Evolutionary conservation across 2,113 vertebrate genomes (phyloP).

Genomic region (Rhinopomastus cyanomelas): DNA sequence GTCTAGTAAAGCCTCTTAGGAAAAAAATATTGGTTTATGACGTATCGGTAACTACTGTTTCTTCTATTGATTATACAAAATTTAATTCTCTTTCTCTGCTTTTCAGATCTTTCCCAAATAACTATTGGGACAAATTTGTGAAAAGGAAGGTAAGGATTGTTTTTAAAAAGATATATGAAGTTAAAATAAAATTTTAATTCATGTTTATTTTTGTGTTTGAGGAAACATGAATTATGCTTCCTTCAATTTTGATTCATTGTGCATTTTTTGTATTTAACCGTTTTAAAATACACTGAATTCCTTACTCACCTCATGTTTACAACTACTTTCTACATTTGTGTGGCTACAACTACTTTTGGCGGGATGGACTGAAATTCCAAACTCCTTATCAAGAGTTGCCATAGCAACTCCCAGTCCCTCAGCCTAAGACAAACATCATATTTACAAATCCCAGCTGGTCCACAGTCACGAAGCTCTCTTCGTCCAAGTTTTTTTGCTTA

Average conservation of each 20-base stretch:
- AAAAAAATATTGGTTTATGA: neutral
- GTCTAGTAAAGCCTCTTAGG: neutral
- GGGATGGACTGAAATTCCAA: too few relatives aligned
- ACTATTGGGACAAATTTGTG: constrained; percentile 99
- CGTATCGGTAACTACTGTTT: neutral
- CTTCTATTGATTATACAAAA: neutral
- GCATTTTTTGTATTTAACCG: neutral
- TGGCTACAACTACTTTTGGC: neutral
- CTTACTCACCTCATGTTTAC: neutral
- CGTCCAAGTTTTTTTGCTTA: neutral
- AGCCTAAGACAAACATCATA: too few relatives aligned
- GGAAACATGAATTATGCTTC: neutral
- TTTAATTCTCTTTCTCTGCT: neutral
- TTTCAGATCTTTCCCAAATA: constrained; percentile 95
- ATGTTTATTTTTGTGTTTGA: neutral
- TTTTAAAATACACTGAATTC: neutral
- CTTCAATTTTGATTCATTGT: neutral
- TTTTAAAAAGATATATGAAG: neutral
- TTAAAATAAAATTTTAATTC: neutral
- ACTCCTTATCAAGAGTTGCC: too few relatives aligned
- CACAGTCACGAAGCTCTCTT: neutral
- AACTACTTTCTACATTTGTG: neutral
- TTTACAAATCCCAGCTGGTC: neutral
- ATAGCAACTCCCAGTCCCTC: too few relatives aligned
- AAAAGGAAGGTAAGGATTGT: constrained; percentile 81